Percentiles rank a stretch among this genome's conserved stretches.
Evolutionary conservation across 2,888 invertebrate genomes (phyloP).

Genomic region (Drosophila mimica): DNA sequence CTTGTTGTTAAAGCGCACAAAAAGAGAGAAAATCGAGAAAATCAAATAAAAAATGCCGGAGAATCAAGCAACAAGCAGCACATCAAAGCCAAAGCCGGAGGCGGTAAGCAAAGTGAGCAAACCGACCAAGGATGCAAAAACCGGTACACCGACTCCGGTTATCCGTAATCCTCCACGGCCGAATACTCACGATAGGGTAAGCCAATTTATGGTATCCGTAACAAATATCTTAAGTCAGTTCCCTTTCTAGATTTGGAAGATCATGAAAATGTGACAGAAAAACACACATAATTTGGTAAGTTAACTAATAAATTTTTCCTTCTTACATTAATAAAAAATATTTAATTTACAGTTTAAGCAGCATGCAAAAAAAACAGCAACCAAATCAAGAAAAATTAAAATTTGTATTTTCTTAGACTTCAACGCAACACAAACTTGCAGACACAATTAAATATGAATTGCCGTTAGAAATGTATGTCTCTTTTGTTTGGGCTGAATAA

Average conservation of each 20-base stretch:
- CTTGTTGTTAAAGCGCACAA: not conserved
- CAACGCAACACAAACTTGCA: not conserved
- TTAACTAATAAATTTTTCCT: no score
- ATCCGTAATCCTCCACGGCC: slow-evolving; percentile 24
- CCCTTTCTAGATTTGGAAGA: slow-evolving; percentile 61
- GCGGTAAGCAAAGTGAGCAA: slow-evolving; percentile 4
- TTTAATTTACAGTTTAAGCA: not conserved
- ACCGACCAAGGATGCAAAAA: slow-evolving; percentile 7
- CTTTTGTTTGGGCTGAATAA: slow-evolving; percentile 60
- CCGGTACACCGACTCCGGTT: slow-evolving; percentile 1
- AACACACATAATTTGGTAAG: not conserved
- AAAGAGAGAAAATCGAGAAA: not conserved
- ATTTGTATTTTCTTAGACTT: not conserved
- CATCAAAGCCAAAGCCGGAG: slow-evolving; percentile 7
- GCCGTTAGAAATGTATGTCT: slow-evolving; percentile 18
- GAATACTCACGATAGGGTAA: slow-evolving; percentile 61
- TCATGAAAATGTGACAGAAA: slow-evolving; percentile 63
- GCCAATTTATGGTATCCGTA: not conserved
- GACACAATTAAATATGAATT: slow-evolving; percentile 36
- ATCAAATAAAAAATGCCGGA: slow-evolving; percentile 56
- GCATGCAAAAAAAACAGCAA: not conserved
- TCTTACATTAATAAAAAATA: fast-evolving
- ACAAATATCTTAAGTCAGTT: not conserved
- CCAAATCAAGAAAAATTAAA: not conserved
- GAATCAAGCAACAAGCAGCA: slow-evolving; percentile 13